phyloP scores from a whole-genome alignment of 1,140 invertebrate species.

The Drosophila orosa region DNA sequence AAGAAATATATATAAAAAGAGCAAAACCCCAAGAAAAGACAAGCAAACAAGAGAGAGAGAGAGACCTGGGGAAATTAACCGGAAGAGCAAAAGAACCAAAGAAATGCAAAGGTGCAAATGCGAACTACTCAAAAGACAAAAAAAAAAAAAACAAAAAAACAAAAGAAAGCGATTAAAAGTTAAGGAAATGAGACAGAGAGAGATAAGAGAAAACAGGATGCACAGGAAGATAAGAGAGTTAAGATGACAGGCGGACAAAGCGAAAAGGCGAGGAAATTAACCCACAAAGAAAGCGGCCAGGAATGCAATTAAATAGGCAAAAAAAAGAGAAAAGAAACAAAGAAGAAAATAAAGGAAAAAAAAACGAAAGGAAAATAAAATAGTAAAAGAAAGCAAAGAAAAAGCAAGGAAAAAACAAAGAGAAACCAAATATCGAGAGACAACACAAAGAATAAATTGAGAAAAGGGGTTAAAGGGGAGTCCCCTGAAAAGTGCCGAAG shows the following conservation, averaged over 20 bases:
- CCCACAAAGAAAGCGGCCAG: constrained; percentile 15
- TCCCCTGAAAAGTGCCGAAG: neutral
- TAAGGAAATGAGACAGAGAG: constrained; percentile 14
- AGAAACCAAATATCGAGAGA: neutral
- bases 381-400: neutral
- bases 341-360: neutral
- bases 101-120: constrained; percentile 20
- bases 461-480: neutral
- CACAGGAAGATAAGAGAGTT: constrained; percentile 9
- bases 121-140: neutral
- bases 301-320: constrained; percentile 31
- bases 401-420: neutral
- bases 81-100: constrained; percentile 13
- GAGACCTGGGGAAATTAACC: constrained; percentile 31
- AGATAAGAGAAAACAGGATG: constrained; percentile 11
- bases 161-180: constrained; percentile 23
- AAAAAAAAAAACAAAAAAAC: neutral
- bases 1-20: neutral
- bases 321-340: neutral
- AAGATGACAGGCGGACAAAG: constrained; percentile 3
- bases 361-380: neutral
- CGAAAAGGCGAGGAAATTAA: constrained; percentile 19
- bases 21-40: neutral
- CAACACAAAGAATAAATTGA: neutral
- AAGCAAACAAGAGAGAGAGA: neutral